Evolutionary conservation across 2,888 invertebrate species (phyloP).

Genomic region (Brassicogethes aeneus): DNA sequence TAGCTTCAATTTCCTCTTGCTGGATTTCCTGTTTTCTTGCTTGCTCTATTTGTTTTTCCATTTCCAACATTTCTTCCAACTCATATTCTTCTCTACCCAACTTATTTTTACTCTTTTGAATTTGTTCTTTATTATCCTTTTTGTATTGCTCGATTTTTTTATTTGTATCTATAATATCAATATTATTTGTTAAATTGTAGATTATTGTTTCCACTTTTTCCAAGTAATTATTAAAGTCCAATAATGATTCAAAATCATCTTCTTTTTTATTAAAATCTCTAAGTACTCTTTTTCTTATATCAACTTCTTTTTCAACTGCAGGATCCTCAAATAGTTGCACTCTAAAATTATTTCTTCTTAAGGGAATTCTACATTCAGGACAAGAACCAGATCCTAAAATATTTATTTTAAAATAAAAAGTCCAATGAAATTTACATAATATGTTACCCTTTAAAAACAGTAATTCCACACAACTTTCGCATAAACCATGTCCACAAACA

Average conservation of each 20-base stretch:
- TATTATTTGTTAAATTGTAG: slow-evolving; percentile 82
- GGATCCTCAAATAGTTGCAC: slow-evolving; percentile 96
- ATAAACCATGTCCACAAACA: slow-evolving; percentile 94
- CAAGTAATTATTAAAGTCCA: slow-evolving; percentile 92
- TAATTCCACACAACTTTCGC: slow-evolving; percentile 95
- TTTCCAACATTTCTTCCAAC: slow-evolving; percentile 73
- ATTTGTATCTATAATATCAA: slow-evolving; percentile 81
- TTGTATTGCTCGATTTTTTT: slow-evolving; percentile 87
- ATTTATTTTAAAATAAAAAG: slow-evolving; percentile 1
- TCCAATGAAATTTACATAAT: too few species aligned
- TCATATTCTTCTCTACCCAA: slow-evolving; percentile 76
- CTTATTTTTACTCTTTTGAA: slow-evolving; percentile 70
- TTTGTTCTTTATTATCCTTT: slow-evolving; percentile 78
- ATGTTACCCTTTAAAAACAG: slow-evolving; percentile 93
- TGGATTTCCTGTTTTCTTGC: slow-evolving; percentile 60
- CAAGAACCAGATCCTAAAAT: slow-evolving; percentile 81
- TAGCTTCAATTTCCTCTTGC: slow-evolving; percentile 60
- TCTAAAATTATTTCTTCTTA: slow-evolving; percentile 83
- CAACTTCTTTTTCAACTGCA: slow-evolving; percentile 94
- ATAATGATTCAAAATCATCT: slow-evolving; percentile 76
- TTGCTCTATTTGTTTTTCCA: slow-evolving; percentile 71
- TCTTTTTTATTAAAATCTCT: slow-evolving; percentile 92
- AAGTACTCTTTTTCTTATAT: slow-evolving; percentile 81
- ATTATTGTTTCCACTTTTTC: slow-evolving; percentile 91
- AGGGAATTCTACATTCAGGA: slow-evolving; percentile 83